Base-by-base conservation (phyloP, 2,113 vertebrate species). In the Dicrurus megarhynchus region DNA sequence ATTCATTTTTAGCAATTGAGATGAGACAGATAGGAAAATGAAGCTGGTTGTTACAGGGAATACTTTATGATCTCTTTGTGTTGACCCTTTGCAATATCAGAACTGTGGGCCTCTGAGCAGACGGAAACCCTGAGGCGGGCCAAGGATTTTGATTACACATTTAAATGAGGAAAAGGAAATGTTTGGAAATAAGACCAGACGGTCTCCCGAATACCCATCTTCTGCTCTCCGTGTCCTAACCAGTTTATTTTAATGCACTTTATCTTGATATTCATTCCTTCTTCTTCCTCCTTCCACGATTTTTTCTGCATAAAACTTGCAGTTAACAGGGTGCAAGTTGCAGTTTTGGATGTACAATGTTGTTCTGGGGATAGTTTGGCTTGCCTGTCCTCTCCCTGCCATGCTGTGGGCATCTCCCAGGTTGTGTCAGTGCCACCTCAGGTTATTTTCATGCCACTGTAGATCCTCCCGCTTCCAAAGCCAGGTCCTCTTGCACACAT, bases 161-260 rank as follows among this genome's bases (percentile, higher is more conserved):
- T 94, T 80, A 84, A 77, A 57, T 24, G 11, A 84, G 26, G 44
- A 68, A 81, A 87, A 84, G 6, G 64, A 87, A 84, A 75, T 35
- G 3, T 63, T 75, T 56, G n/a, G 13, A 41, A 86, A 35, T 41
- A 19, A 71, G 52, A 69, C 17, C 28, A 77, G 26, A 35, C 2
- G 0, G 13, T 44, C 4, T 87, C 13, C 16, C 67, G 64, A 87
- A 70, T 42, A 61, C 3, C 23, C 16, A 42, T 16, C 56, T 80
- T 84, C 55, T 86, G 11, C 10, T 76, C 4, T 84, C 30, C 47
- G 27, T 56, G 19, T 76, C n/a, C 67, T 9, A 16, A 60, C 17
- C 16, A 33, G 37, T 86, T 83, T 47, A 44, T 83, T 85, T 65
- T 74, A 81, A 81, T 46, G 42, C 18, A 57, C 10, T 77, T 94